Evolutionary conservation across 2,113 vertebrate species (phyloP), one percentile per base, ranked within the genome.

Genomic region (Tretioscincus oriximinensis): DNA sequence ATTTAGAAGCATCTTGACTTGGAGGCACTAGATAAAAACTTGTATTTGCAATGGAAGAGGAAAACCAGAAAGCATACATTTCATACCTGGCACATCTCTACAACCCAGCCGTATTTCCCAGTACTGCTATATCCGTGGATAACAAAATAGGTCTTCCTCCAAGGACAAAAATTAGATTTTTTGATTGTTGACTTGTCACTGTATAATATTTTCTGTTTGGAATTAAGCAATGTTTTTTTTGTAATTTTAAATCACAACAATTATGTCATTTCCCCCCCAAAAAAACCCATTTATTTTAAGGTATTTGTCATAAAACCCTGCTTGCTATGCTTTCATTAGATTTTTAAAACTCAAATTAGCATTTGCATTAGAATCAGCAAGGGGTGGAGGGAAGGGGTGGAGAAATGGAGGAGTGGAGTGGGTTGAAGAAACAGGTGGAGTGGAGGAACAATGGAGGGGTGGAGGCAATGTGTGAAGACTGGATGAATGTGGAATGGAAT

Each of bases 51-150:
- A 4, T 28, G 10, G 29, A 81, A 73, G 29, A 35, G 65, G 28
- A 29, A 73, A n/a, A n/a, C 20, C 18, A 26, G 22, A 60, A 4
- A 70, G 71, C 45, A 28, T 61, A 79, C 49, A 63, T 69, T 16
- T 70, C 80, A 76, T 82, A 82, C 80, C 80, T 76, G 76, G 67
- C 80, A 82, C 21, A 76, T 16, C 21, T 82, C 73, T 54, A 82
- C 80, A 49, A 82, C 80, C 80, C 80, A 82, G 66, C 80, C 80
- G 21, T 82, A 28, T 76, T 49, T 82, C 76, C 80, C 80, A 49
- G 80, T 82, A 14, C 80, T 82, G 54, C 51, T 51, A 45, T 21
- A 82, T 76, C 80, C 80, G 70, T 82, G 80, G 66, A 76, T 82
- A 76, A 82, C 24, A 76, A 82, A 82, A n/a, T 9, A 21, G 5